Conservation (phyloP, 1,140 invertebrate species). For the Drosophila kikkawai region DNA sequence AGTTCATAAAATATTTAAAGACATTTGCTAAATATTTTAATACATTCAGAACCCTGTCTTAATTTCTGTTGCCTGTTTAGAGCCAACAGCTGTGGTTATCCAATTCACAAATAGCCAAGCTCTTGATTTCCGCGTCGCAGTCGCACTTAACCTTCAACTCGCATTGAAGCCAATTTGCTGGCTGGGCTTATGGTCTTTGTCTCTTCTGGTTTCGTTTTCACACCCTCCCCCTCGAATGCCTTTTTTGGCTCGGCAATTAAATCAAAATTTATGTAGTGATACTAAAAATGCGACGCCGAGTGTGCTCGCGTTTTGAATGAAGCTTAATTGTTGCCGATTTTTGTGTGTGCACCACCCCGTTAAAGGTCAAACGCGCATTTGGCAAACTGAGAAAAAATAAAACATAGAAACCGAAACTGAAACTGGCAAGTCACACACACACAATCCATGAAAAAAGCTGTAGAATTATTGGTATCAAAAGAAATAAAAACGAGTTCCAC, state of each 20-base stretch:
- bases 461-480: constrained; percentile 72
- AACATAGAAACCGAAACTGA: constrained; percentile 34
- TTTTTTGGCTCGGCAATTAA: constrained; percentile 48
- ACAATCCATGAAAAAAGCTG: constrained; percentile 35
- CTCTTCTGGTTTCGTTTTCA: constrained; percentile 37
- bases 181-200: constrained; percentile 18
- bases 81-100: constrained; percentile 13
- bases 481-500: constrained; percentile 70
- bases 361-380: constrained; percentile 80
- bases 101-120: constrained; percentile 11
- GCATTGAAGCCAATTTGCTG: constrained; percentile 73
- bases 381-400: constrained; percentile 36
- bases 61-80: constrained; percentile 10
- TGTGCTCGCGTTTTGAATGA: constrained; percentile 80
- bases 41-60: not conserved
- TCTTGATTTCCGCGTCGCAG: constrained; percentile 62
- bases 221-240: constrained; percentile 14
- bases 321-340: constrained; percentile 78
- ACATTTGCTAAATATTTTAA: not conserved
- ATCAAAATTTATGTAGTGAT: constrained; percentile 72
- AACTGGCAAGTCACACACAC: constrained; percentile 36
- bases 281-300: constrained; percentile 60
- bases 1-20: not conserved
- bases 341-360: constrained; percentile 61
- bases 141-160: constrained; percentile 80